Percentiles rank a stretch among this genome's conserved stretches.
Evolutionary conservation across 2,797 vertebrate genomes (phyloP).

Genomic region (Pipistrellus pipistrellus): DNA sequence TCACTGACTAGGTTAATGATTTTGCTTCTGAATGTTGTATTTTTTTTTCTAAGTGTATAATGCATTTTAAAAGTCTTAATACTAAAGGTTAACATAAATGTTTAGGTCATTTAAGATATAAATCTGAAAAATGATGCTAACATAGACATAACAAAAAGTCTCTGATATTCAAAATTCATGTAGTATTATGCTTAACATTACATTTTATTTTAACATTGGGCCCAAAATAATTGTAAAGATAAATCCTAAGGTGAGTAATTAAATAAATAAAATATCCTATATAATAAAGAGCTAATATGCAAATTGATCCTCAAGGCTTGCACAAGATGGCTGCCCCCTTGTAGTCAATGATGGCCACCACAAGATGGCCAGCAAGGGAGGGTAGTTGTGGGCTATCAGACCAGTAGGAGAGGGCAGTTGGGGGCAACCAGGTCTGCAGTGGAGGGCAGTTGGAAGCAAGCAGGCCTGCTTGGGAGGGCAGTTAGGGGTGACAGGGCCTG

Average conservation of each 20-base stretch:
- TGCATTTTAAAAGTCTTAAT: constrained; percentile 2
- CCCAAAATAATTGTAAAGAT: background rate
- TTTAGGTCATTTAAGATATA: constrained; percentile 32
- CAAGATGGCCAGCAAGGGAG: too few species aligned
- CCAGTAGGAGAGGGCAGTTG: too few species aligned
- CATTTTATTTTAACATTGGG: background rate
- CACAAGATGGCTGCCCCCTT: too few species aligned
- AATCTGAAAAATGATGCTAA: background rate
- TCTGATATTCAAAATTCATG: background rate
- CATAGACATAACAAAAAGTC: background rate
- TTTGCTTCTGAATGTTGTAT: background rate
- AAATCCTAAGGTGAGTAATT: background rate
- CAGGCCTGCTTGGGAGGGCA: too few species aligned
- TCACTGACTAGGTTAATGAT: constrained; percentile 63
- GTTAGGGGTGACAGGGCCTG: too few species aligned
- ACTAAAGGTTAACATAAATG: background rate
- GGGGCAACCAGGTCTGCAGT: too few species aligned
- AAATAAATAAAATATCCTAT: background rate
- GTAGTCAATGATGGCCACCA: too few species aligned
- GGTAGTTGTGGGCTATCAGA: too few species aligned
- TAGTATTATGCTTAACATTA: background rate
- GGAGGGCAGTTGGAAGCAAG: too few species aligned
- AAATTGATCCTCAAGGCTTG: too few species aligned
- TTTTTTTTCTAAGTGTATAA: background rate
- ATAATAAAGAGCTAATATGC: too few species aligned